Conservation (phyloP, 2,888 invertebrate genomes). For the Phrixothrix hirtus region DNA sequence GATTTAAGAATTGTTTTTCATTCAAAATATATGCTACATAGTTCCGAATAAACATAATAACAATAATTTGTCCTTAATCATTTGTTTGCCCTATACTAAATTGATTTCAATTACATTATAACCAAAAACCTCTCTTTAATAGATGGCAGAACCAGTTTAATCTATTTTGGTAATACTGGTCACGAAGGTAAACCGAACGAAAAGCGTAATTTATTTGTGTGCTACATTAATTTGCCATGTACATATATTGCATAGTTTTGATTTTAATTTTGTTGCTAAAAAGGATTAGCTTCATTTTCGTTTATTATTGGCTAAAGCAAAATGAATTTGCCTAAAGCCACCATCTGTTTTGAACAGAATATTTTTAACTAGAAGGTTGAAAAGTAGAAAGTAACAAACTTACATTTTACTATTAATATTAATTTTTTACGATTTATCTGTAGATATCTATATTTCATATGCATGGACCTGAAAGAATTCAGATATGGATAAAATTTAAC, state of each 20-base stretch:
- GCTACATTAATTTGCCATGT: constrained; percentile 15
- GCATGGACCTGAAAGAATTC: constrained; percentile 9
- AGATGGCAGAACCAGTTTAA: constrained; percentile 49
- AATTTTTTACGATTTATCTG: neutral
- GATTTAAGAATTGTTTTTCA: too few relatives aligned
- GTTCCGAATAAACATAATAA: too few relatives aligned
- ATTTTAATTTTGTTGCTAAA: too few relatives aligned
- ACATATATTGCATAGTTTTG: constrained; percentile 17
- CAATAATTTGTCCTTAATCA: too few relatives aligned
- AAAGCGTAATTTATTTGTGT: constrained; percentile 24
- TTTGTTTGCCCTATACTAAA: too few relatives aligned
- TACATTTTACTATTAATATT: too few relatives aligned
- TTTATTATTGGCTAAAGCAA: constrained; percentile 29
- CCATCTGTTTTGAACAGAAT: neutral
- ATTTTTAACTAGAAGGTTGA: too few relatives aligned
- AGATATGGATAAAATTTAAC: constrained; percentile 11
- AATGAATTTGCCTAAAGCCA: constrained; percentile 32
- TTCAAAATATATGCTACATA: too few relatives aligned
- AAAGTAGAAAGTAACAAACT: too few relatives aligned
- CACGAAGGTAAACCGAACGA: constrained; percentile 42
- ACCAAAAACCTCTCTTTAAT: constrained; percentile 30
- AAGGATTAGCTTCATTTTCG: too few relatives aligned
- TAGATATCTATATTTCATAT: neutral
- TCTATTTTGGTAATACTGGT: constrained; percentile 46
- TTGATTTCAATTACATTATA: constrained; percentile 2